Percentiles rank a stretch among this genome's conserved stretches.
Evolutionary conservation across 2,797 vertebrate species (phyloP).

Genomic region (Platyrinchus mystaceus): DNA sequence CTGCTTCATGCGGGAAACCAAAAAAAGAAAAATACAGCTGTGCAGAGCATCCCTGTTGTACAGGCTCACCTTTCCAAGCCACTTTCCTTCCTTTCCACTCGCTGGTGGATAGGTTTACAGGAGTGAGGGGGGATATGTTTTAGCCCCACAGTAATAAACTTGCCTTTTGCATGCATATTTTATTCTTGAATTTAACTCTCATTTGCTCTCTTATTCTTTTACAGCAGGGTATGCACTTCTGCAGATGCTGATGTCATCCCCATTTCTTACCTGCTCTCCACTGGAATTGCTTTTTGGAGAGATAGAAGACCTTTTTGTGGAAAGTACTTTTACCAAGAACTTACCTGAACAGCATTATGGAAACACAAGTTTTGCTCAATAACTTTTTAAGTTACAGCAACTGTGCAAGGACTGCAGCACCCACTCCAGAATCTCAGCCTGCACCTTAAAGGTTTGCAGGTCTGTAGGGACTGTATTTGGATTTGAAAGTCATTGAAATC

Average conservation of each 20-base stretch:
- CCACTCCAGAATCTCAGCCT: not conserved
- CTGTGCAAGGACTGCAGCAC: not conserved
- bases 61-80: not conserved
- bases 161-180: not conserved
- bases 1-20: not conserved
- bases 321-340: not conserved
- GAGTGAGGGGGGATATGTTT: not conserved
- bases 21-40: not conserved
- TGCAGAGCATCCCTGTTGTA: not conserved
- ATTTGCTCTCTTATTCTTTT: not conserved
- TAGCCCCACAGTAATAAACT: not conserved
- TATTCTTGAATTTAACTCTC: not conserved
- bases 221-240: not conserved
- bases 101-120: not conserved
- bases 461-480: not conserved
- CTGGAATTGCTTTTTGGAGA: not conserved
- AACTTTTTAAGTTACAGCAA: not conserved
- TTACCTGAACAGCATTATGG: not conserved
- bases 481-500: not conserved
- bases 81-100: not conserved
- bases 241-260: not conserved
- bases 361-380: not conserved
- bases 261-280: not conserved
- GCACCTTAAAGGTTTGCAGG: not conserved
- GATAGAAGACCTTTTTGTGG: not conserved